These are phyloP conservation scores for Shargacucullia verbasci DNA, from an alignment of 2,888 invertebrate species.

Conservation along the genomic window DNA sequence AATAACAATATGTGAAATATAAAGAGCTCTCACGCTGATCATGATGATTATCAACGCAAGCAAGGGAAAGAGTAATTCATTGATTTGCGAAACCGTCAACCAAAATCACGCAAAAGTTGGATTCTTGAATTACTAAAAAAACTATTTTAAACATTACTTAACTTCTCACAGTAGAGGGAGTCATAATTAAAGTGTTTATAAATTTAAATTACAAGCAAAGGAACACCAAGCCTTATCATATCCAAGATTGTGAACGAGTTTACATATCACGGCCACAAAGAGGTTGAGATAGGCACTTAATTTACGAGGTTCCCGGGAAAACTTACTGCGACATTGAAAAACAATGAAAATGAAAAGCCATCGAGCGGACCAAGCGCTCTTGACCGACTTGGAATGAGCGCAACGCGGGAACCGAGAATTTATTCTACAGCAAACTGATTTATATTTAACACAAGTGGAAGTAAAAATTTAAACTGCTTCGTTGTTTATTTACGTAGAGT, in stretches of 20 bases:
- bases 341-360: conserved; percentile 71
- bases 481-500: conserved; percentile 18
- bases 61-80: too few relatives aligned
- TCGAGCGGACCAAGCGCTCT: conserved; percentile 61
- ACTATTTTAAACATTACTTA: too few relatives aligned
- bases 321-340: conserved; percentile 58
- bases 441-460: conserved; percentile 52
- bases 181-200: too few relatives aligned
- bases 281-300: conserved; percentile 35
- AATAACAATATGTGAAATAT: too few relatives aligned
- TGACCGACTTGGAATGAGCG: conserved; percentile 66
- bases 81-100: too few relatives aligned
- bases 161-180: too few relatives aligned
- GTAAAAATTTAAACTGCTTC: conserved; percentile 46
- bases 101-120: too few relatives aligned
- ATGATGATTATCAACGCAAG: too few relatives aligned
- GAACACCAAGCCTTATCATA: too few relatives aligned
- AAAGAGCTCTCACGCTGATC: too few relatives aligned
- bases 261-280: conserved; percentile 21
- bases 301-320: conserved; percentile 28
- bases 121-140: too few relatives aligned
- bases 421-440: conserved; percentile 45
- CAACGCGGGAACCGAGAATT: conserved; percentile 56
- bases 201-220: too few relatives aligned
- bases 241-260: not conserved